These are phyloP conservation scores for Indicator maculatus DNA, from an alignment of 2,113 vertebrate genomes.

Conservation along the genomic window DNA sequence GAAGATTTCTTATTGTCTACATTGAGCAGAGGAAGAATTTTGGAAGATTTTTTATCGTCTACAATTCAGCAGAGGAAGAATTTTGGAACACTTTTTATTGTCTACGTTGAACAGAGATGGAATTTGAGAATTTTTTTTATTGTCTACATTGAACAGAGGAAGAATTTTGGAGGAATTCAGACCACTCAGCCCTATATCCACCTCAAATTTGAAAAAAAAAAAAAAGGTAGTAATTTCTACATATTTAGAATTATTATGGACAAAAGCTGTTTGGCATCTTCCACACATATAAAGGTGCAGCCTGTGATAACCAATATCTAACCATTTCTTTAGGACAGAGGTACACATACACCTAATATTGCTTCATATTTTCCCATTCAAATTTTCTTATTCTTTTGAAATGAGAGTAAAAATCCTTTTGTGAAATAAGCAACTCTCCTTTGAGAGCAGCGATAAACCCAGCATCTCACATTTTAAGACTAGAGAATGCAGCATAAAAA, in stretches of 20 bases:
- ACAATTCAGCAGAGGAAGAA: no score
- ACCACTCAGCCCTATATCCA: not conserved
- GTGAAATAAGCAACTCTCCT: not conserved
- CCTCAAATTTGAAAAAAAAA: not conserved
- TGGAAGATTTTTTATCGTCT: no score
- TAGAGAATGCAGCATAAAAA: not conserved
- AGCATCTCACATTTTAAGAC: not conserved
- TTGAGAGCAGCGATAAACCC: slow-evolving; percentile 25
- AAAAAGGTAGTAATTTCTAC: not conserved
- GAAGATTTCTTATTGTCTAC: no score
- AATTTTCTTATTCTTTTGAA: not conserved
- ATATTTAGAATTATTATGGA: accelerated
- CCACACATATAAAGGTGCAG: not conserved
- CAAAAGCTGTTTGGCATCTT: not conserved
- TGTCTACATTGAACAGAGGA: no score
- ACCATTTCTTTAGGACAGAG: not conserved
- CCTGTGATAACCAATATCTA: not conserved
- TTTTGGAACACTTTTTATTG: no score
- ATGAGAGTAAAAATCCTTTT: not conserved
- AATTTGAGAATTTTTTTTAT: no score
- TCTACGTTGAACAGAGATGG: no score
- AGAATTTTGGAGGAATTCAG: not conserved
- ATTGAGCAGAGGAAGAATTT: no score
- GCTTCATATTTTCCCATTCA: not conserved
- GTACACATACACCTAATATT: not conserved